phyloP scores from a whole-genome alignment of 2,888 invertebrate species.

The Campoplex capitator region DNA sequence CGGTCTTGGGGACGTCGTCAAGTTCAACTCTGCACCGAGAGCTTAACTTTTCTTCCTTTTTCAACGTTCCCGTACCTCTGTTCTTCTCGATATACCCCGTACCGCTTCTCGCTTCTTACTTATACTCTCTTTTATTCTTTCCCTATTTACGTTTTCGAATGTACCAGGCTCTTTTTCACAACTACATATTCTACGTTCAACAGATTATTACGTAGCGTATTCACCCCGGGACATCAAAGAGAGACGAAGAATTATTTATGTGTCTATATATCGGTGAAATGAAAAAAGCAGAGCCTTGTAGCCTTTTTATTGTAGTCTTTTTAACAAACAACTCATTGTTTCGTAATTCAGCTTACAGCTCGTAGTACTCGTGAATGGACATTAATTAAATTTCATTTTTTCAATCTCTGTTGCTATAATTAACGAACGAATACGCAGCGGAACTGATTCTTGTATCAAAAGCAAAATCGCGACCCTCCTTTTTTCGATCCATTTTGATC shows the following conservation, averaged over 20 bases:
- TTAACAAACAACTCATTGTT: background rate
- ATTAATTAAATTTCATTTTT: too few relatives aligned
- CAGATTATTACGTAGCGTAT: background rate
- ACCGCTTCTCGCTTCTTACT: background rate
- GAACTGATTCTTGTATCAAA: too few relatives aligned
- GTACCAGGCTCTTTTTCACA: background rate
- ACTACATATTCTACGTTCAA: background rate
- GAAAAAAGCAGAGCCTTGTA: background rate
- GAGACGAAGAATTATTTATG: background rate
- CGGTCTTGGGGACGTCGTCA: constrained; percentile 33
- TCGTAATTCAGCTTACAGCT: background rate
- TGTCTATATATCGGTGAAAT: background rate
- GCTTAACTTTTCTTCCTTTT: constrained; percentile 27
- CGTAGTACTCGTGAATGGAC: too few relatives aligned
- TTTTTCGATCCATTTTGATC: too few relatives aligned
- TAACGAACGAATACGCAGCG: background rate
- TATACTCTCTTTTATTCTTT: constrained; percentile 15
- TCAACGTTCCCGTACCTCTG: background rate
- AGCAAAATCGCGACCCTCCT: too few relatives aligned
- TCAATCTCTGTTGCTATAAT: background rate
- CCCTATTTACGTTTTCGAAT: background rate
- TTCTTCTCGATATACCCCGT: constrained; percentile 6
- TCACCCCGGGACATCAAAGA: constrained; percentile 8
- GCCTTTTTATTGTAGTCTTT: too few relatives aligned
- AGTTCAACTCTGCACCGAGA: constrained; percentile 19